phyloP scores from a whole-genome alignment of 1,140 invertebrate species.

The Drosophila guanche region DNA sequence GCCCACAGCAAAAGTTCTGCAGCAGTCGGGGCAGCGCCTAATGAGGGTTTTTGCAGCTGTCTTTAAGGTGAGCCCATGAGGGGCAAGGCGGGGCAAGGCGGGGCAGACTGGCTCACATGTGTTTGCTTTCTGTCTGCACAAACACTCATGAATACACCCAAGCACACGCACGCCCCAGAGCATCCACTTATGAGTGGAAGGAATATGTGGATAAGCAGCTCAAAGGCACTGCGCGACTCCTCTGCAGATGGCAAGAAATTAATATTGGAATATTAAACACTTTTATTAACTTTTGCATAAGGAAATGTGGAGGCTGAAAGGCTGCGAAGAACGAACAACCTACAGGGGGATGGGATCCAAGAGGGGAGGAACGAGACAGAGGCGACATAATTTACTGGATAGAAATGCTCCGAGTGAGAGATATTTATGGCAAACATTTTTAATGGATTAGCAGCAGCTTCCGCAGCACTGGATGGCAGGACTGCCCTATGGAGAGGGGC shows the following conservation, averaged over 20 bases:
- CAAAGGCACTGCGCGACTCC: constrained; percentile 14
- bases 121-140: constrained; percentile 70
- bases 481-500: no score
- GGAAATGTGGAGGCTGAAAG: constrained; percentile 24
- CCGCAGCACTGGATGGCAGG: constrained; percentile 24
- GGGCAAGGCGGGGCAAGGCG: background rate
- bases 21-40: constrained; percentile 11
- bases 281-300: constrained; percentile 45
- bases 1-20: constrained; percentile 12
- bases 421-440: constrained; percentile 59
- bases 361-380: background rate
- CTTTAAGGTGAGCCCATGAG: constrained; percentile 8
- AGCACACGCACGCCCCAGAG: no score
- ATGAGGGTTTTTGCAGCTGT: constrained; percentile 58
- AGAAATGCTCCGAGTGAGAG: constrained; percentile 21
- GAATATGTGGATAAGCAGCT: background rate
- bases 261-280: constrained; percentile 43
- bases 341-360: background rate
- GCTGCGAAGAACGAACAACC: background rate
- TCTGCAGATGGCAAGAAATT: no score
- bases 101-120: constrained; percentile 18
- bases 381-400: constrained; percentile 7
- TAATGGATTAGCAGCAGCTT: constrained; percentile 62
- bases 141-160: constrained; percentile 42
- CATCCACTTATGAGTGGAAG: no score